These are phyloP conservation scores for Leontopithecus rosalia DNA, from an alignment of 2,797 vertebrate species.

Conservation along the genomic window DNA sequence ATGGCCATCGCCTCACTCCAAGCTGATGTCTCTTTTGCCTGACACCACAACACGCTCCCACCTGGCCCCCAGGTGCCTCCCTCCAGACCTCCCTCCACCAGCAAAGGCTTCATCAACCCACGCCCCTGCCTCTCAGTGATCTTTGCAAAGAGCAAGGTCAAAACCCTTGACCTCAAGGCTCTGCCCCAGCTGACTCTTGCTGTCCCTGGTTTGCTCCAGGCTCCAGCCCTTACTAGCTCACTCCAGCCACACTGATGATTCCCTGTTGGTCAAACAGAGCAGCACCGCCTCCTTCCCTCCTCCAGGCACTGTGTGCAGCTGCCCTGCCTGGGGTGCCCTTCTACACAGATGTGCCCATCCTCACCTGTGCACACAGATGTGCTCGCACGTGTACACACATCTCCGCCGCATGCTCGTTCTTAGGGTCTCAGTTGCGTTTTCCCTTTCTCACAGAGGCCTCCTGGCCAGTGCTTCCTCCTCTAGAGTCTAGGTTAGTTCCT, in stretches of 20 bases:
- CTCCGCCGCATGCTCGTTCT: fast-evolving
- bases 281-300: not conserved
- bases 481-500: not conserved
- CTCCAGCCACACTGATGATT: not conserved
- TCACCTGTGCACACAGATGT: not conserved
- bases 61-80: not conserved
- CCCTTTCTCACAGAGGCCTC: not conserved
- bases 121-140: not conserved
- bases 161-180: not conserved
- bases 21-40: not conserved
- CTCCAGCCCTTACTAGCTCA: not conserved
- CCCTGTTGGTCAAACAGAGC: not conserved
- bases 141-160: not conserved
- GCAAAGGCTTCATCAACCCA: not conserved
- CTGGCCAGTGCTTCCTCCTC: not conserved
- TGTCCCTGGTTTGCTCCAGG: not conserved
- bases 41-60: no score
- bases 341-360: fast-evolving
- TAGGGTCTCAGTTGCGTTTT: not conserved
- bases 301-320: not conserved
- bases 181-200: no score
- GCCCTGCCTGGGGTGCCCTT: not conserved
- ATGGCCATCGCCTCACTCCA: not conserved
- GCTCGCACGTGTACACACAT: fast-evolving
- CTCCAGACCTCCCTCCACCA: not conserved